Base-by-base conservation (phyloP, 1,140 invertebrate genomes). In the Mamestra configurata region DNA sequence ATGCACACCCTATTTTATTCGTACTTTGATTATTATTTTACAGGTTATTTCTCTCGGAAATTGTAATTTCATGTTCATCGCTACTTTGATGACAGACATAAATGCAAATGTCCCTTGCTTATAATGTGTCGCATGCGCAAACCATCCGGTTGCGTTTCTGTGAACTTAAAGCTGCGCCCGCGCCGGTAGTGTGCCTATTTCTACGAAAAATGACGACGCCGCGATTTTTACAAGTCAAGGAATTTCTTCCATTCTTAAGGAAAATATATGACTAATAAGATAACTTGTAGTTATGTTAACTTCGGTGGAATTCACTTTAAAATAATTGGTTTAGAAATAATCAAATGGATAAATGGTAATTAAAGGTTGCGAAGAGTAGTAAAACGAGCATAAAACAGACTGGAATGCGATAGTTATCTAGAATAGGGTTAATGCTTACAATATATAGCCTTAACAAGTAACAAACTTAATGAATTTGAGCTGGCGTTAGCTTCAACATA, bases 141-240 rank as follows among this genome's bases (percentile, higher is more conserved):
- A 11, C 15, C 40, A 61, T 76, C 73, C 73, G 73, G 73, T 76
- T 61, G 55, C 11, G 55, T 55, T 75, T 75, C 71, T 57, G 31
- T 75, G 73, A 76, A 76, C 40, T 20, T 11, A 64, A 49, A 35
- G 37, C 22, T 51, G 68, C 49, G 68, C 46, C 68, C 15, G 49
- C 51, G 55, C 53, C 15, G 31, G 24, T 8, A 40, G 0, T 40
- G 10, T 43, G 11, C 35, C 55, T n/a, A 31, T 6, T 59, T 75
- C 71, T 73, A 46, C 22, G 55, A 61, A 76, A 72, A 71, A 76
- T 57, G 27, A 18, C 51, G 51, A 37, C 35, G 35, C 35, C 0
- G 0, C 40, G 31, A 40, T 27, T 37, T 64, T 40, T 37, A 11
- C 15, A 35, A 61, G n/a, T 37, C 6, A 37, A 35, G 20, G 51